phyloP scores from a whole-genome alignment of 1,140 invertebrate genomes.

The Mizuhopecten yessoensis region DNA sequence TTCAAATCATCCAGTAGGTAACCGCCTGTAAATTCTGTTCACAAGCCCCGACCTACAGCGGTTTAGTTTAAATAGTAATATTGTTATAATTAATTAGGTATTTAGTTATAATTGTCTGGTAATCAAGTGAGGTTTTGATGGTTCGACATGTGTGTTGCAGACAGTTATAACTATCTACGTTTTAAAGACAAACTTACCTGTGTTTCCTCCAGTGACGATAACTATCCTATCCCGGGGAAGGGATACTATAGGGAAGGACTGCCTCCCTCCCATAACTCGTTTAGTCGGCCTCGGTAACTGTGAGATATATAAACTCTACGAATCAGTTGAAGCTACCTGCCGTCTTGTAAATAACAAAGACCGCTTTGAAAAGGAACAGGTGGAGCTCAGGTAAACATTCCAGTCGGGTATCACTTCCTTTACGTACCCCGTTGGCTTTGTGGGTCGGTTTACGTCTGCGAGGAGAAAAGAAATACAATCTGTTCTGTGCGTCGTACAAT shows the following conservation, averaged over 20 bases:
- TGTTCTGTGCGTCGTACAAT: background rate
- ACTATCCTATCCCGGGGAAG: conserved; percentile 54
- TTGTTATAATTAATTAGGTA: too few relatives aligned
- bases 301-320: background rate
- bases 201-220: conserved; percentile 63
- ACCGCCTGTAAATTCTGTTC: too few relatives aligned
- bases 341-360: background rate
- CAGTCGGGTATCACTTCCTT: background rate
- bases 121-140: too few relatives aligned
- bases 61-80: too few relatives aligned
- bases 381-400: background rate
- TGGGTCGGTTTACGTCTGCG: background rate
- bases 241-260: conserved; percentile 51
- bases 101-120: too few relatives aligned
- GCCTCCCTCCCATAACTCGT: conserved; percentile 48
- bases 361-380: background rate
- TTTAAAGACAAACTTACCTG: conserved; percentile 57
- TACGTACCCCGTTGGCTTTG: background rate
- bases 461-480: background rate
- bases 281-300: background rate
- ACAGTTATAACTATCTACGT: too few relatives aligned
- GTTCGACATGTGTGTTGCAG: too few relatives aligned
- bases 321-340: too few relatives aligned
- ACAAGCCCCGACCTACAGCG: too few relatives aligned
- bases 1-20: too few relatives aligned